These are phyloP conservation scores for Ctenodactylus gundi DNA, from an alignment of 2,113 vertebrate species.

Conservation along the genomic window DNA sequence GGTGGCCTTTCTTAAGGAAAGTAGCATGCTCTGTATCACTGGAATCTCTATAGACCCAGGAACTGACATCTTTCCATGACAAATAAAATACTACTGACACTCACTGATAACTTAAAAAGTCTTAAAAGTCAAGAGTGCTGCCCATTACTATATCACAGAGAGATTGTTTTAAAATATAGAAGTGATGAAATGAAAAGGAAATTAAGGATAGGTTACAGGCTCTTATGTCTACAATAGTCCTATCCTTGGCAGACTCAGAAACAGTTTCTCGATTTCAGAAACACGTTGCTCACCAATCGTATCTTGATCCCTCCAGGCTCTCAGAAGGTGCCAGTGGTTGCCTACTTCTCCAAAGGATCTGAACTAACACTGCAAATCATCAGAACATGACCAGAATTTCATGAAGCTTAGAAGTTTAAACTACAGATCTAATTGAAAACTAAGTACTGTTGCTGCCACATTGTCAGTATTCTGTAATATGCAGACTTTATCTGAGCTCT, in stretches of 20 bases:
- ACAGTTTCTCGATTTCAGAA: background rate
- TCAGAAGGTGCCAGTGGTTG: background rate
- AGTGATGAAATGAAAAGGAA: conserved; percentile 22
- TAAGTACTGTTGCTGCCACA: background rate
- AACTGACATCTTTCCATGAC: conserved; percentile 49
- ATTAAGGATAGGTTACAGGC: background rate
- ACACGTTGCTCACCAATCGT: background rate
- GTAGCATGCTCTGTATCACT: background rate
- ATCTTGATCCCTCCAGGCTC: background rate
- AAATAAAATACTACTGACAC: conserved; percentile 52
- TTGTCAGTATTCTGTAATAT: background rate
- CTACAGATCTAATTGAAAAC: conserved; percentile 7
- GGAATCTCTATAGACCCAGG: conserved; percentile 23
- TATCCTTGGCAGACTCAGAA: background rate
- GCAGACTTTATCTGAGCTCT: background rate
- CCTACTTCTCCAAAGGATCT: background rate
- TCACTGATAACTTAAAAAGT: conserved; percentile 36
- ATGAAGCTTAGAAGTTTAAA: background rate
- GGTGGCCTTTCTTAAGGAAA: conserved; percentile 53
- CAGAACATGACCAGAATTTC: background rate
- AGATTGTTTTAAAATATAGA: conserved; percentile 14
- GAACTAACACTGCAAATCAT: background rate
- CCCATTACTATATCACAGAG: conserved; percentile 11
- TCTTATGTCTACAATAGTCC: background rate
- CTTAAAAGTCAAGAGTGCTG: conserved; percentile 33